Base-by-base conservation (phyloP, 2,888 invertebrate species). In the Noctua janthe region DNA sequence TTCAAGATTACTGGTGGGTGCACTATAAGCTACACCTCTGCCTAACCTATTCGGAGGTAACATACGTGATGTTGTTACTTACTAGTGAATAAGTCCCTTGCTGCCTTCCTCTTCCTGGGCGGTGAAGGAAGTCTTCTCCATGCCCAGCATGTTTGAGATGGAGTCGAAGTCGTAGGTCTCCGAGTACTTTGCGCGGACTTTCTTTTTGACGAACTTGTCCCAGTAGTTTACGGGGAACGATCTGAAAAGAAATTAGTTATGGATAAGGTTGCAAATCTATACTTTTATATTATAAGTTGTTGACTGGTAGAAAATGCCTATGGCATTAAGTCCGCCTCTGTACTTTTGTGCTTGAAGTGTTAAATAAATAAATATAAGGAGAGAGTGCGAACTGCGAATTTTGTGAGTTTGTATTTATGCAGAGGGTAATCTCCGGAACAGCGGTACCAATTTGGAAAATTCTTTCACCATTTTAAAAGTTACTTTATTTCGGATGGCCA, bases 161-260 rank as follows among this genome's bases (percentile, higher is more conserved):
- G 99, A 98, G 93, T 99, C 99, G 92, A 99, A 99, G 95, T 99
- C 99, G 92, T 99, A 99, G 0, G 99, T 99, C 95, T 99, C 99
- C 69, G 99, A 99, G 95, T 99, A 99, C 96, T 99, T 99, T 89
- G 98, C 99, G 6, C 99, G 97, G 0, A 99, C 99, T 96, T 99
- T 99, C 97, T 99, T 99, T 97, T 99, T 99, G 0, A 99, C 99
- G 94, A 99, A 99, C 96, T 99, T 99, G 94, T 99, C 99, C 99
- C 99, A 99, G 94, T 99, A 99, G 96, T 99, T 99, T 15, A 99
- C 99, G 0, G 99, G 99, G 97, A 99, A 99, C 0, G 99, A 99
- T 95, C 99, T 99, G 84, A 35, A 35, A 35, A 35, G 35, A 35
- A 35, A 35, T 35, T 35, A 35, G 1, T 35, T 35, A 35, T 35